Base-by-base conservation (phyloP, 2,888 invertebrate species). In the Limulus polyphemus region DNA sequence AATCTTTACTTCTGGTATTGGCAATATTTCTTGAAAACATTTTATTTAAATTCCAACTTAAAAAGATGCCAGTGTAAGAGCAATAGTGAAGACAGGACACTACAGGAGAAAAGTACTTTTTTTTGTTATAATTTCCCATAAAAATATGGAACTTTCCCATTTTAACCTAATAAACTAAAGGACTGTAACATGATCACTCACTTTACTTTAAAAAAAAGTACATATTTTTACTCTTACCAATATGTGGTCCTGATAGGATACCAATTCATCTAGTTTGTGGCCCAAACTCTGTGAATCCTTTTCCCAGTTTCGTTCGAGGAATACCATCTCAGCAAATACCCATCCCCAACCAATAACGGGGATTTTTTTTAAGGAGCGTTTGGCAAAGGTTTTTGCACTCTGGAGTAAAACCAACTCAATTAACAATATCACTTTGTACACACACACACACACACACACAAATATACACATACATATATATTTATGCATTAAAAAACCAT, bases 341-440 rank as follows among this genome's bases (percentile, higher is more conserved):
- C 94, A 97, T 72, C 88, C 87, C 95, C 95, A 97, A 49, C 95
- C 95, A 70, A 95, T 83, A 11, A 91, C 70, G 2, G 97, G 97
- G 68, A 95, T 81, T 75, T 89, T 93, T 71, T 88, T 85, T 68
- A 95, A 85, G 13, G 86, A 86, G 77, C 91, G 90, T 79, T 97
- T 97, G 1, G 91, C 92, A 76, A 91, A 94, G 0, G 94, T 91
- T 81, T 95, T 94, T 71, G 92, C 90, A 76, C 91, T 91, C 85
- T 90, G 77, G 71, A 82, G 82, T 32, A 32, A 32, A 32, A 32
- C 32, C 32, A 2, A 32, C 32, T 5, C 3, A 5, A 7, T 32
- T 57, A 56, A n/a, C 16, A 59, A 59, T 61, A 48, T 13, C 11
- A 46, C 58, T 14, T 59, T 59, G 14, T 3, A 32, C 1, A 32